Base-by-base conservation (phyloP, 1,140 invertebrate species). In the Plodia interpunctella region DNA sequence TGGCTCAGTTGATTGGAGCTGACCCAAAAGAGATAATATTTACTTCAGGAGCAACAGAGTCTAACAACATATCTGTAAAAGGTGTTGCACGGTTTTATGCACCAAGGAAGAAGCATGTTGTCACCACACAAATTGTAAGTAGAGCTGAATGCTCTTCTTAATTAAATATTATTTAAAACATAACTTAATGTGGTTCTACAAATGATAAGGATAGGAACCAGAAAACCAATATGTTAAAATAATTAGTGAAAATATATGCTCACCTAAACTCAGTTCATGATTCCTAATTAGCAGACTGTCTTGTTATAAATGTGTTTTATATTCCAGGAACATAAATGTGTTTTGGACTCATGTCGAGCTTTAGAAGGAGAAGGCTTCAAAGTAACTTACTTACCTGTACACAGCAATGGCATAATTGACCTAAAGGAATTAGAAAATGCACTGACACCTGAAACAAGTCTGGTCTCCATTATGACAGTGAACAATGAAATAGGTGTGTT, bases 1-100 rank as follows among this genome's bases (percentile, higher is more conserved):
- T 99, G 15, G 98, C 99, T 3, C 90, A 92, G 66, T 83, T 99
- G 25, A 99, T 99, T 83, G 95, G 95, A 32, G 98, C 98, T n/a
- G 98, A 99, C 87, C 94, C 97, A 53, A 98, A 98, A 87, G 99
- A 99, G 92, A 98, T 99, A 63, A 93, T 99, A 65, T 99, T 99
- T 77, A 99, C 98, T 10, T 99, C 98, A 55, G 99, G 99, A 68
- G 99, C 99, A 10, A 99, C 99, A 49, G 99, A 99, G 90, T 98
- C 97, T 1, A 99, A 99, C 88, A 99, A 99, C 83, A 96, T 99
- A 70, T 94, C 98, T 19, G 92, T 99, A 0, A 99, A 99, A 92
- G 99, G 99, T 28, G 96, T 99, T 0, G 96, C 96, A 13, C 93
- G 96, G 75, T 99, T 99, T 91, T 99, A 99, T 90, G 94, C 94